Base-by-base conservation (phyloP, 2,113 vertebrate genomes). In the Cinclus cinclus region DNA sequence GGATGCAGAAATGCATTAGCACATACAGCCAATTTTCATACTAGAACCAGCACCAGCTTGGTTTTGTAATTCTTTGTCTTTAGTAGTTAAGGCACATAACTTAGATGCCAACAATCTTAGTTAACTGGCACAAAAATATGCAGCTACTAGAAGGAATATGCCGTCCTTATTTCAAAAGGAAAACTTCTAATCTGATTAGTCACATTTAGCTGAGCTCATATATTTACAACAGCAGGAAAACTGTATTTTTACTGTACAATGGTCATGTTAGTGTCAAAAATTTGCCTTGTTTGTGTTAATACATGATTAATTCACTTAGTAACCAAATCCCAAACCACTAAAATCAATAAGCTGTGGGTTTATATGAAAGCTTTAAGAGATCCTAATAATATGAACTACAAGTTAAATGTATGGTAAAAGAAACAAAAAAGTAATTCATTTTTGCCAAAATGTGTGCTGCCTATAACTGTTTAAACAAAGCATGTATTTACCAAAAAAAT, bases 241-340 rank as follows among this genome's bases (percentile, higher is more conserved):
- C 0, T 41, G 49, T 27, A 63, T 77, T 91, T 88, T 83, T 77
- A 83, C 39, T 84, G 56, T 47, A 77, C 59, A 10, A 15, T 5
- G 21, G 31, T 19, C 44, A 47, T 59, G 81, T 83, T 15, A 64
- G 20, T 17, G 16, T 60, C 5, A 1, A 30, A 73, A 63, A 47
- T 44, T 88, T 83, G 47, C 39, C 22, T 67, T 55, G 7, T 20
- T 81, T 63, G 23, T 19, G 83, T 84, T 39, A 75, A 59, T 27
- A 75, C 8, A 24, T n/a, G 50, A 74, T 35, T 35, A 13, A 78
- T 42, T 70, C 10, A 15, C 75, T 94, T 69, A 96, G 95, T 93
- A 98, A 98, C 91, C 11, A 18, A 98, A 97, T 62, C 73, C 94
- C 94, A 97, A 96, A 93, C 74, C 93, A 97, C 52, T 95, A 93